Evolutionary conservation across 2,113 vertebrate genomes (phyloP).

Genomic region (Castor canadensis): DNA sequence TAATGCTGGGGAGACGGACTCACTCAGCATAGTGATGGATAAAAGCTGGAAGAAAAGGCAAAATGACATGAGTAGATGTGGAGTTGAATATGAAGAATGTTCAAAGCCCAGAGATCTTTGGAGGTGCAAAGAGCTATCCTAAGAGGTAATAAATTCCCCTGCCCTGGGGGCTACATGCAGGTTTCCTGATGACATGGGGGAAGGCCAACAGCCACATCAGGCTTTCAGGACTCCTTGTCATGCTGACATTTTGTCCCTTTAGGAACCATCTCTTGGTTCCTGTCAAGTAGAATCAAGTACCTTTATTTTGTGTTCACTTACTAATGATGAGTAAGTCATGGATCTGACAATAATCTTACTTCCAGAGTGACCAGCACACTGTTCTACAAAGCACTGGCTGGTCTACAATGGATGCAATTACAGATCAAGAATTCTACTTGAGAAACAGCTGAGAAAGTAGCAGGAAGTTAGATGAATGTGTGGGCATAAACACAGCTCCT

Average conservation of each 20-base stretch:
- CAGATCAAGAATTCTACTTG: too few relatives aligned
- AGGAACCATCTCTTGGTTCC: background rate
- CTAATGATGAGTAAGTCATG: background rate
- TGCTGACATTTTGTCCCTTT: background rate
- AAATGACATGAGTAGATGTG: background rate
- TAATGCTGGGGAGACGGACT: background rate
- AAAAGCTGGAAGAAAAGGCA: background rate
- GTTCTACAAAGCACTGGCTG: background rate
- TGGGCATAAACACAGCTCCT: background rate
- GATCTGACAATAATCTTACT: background rate
- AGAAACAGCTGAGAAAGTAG: too few relatives aligned
- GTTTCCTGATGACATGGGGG: background rate
- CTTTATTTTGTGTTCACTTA: background rate
- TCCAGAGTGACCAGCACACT: background rate
- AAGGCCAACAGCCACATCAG: background rate
- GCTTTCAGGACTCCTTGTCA: background rate
- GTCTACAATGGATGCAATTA: accelerated
- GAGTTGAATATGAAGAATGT: background rate
- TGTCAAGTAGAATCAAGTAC: conserved; percentile 22
- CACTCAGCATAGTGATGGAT: background rate
- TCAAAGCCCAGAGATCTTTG: background rate
- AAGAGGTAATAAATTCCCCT: accelerated
- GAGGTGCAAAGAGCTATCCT: background rate
- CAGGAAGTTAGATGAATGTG: background rate
- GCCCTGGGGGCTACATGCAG: background rate